Conservation (phyloP, 2,113 vertebrate genomes). For the Papio anubis region DNA sequence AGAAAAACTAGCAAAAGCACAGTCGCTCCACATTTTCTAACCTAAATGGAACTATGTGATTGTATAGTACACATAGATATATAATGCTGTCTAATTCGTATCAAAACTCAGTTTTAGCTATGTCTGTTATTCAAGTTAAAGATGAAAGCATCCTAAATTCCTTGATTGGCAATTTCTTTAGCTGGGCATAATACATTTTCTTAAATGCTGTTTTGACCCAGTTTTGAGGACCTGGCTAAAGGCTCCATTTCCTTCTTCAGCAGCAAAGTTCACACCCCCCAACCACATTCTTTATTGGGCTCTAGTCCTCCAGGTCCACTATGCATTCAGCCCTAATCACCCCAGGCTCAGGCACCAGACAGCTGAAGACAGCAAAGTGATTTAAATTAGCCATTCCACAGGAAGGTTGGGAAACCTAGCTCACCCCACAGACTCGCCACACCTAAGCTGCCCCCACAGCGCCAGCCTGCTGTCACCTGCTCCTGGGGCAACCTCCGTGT, state of each 20-base stretch:
- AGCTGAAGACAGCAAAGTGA: neutral
- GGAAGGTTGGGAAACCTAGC: neutral
- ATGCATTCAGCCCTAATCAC: accelerated
- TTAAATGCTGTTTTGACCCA: neutral
- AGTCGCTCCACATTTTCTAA: neutral
- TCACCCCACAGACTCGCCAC: accelerated
- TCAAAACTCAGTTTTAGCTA: neutral
- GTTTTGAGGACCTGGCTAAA: neutral
- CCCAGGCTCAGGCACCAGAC: neutral
- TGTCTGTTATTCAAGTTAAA: neutral
- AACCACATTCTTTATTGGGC: neutral
- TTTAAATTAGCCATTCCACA: neutral
- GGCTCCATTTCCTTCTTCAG: neutral
- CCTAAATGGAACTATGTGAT: neutral
- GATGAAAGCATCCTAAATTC: neutral
- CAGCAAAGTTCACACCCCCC: neutral
- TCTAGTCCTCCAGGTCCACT: too few relatives aligned
- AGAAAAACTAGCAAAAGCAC: neutral
- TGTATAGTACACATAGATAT: neutral
- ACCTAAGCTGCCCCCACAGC: accelerated
- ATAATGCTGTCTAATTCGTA: neutral
- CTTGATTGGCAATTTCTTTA: neutral
- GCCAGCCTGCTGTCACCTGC: too few relatives aligned
- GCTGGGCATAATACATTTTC: neutral
- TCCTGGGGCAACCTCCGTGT: accelerated